Percentiles rank a stretch among this genome's conserved stretches.
These are phyloP conservation scores for Ciconia nigra DNA, from an alignment of 2,797 vertebrate species.

Conservation along the genomic window DNA sequence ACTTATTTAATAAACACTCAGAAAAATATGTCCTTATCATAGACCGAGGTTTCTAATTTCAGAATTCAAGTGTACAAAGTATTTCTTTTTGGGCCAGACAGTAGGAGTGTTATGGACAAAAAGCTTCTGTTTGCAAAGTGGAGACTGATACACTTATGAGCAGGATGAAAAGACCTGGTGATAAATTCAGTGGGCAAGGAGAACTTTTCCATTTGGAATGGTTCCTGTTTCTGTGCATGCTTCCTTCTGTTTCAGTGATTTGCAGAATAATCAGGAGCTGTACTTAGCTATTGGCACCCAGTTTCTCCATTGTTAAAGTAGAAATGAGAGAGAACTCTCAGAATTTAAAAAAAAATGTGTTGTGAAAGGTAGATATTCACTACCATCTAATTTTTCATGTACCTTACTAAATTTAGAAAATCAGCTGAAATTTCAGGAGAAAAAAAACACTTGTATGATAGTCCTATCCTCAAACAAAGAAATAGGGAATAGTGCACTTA, in stretches of 20 bases:
- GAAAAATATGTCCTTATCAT: background rate
- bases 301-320: background rate
- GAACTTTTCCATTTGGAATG: background rate
- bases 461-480: background rate
- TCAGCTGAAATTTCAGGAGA: background rate
- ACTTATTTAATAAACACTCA: background rate
- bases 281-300: background rate
- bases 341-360: background rate
- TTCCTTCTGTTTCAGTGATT: background rate
- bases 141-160: background rate
- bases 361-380: background rate
- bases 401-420: background rate
- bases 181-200: background rate
- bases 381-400: background rate
- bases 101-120: background rate
- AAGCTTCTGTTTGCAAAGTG: background rate
- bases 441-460: background rate
- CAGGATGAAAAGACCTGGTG: background rate
- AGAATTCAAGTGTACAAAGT: background rate
- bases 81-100: background rate
- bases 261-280: background rate
- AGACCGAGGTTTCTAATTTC: background rate
- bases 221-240: background rate
- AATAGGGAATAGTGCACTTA: accelerated
- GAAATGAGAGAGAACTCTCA: background rate